Evolutionary conservation across 1,140 invertebrate genomes (phyloP).

Genomic region (Trichonephila inaurata): DNA sequence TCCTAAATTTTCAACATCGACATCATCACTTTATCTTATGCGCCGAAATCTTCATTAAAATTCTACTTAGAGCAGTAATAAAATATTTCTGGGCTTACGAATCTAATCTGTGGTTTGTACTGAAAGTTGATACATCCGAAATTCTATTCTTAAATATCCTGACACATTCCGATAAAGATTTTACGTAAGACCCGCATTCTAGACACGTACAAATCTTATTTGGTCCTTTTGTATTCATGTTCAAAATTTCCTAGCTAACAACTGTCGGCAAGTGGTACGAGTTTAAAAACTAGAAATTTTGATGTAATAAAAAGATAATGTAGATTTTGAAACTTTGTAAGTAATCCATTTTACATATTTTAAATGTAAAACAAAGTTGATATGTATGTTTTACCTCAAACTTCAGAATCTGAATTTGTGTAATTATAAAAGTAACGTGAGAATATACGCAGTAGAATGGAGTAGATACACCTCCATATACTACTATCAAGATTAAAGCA

Average conservation of each 20-base stretch:
- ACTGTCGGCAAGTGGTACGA: background rate
- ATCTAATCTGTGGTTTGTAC: background rate
- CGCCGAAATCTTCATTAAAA: background rate
- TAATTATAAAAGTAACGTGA: too few species aligned
- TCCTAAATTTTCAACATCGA: background rate
- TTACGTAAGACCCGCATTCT: background rate
- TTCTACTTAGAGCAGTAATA: constrained; percentile 13
- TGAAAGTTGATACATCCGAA: background rate
- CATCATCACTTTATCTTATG: background rate
- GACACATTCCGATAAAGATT: background rate
- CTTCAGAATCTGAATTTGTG: too few species aligned
- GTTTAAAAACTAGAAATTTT: background rate
- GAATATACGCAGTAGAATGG: too few species aligned
- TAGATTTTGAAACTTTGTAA: background rate
- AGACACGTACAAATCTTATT: background rate
- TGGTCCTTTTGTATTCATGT: background rate
- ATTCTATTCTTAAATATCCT: background rate
- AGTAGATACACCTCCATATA: too few species aligned
- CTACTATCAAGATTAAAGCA: too few species aligned
- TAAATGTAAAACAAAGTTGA: background rate
- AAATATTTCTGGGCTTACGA: background rate
- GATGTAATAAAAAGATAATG: background rate
- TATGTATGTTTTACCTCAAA: too few species aligned
- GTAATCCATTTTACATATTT: background rate
- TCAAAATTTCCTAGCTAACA: background rate